Conservation (phyloP, 30 jellyfish, hydroid and myxozoan genomes). For the Aurelia aurita complex sp. Pacific region DNA sequence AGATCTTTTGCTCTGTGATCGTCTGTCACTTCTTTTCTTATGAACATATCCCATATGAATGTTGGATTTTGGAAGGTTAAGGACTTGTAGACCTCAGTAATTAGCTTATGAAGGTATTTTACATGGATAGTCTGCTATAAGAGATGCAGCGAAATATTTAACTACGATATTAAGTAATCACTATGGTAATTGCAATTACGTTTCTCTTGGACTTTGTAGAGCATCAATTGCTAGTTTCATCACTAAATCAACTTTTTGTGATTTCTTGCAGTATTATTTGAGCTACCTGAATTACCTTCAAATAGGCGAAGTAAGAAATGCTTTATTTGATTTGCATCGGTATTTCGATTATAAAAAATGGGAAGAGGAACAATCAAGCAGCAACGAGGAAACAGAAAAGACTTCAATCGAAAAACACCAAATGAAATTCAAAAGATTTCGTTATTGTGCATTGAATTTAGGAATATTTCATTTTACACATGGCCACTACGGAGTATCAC, state of each 20-base stretch:
- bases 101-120: no score
- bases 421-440: conserved; percentile 75
- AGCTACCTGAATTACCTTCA: conserved; percentile 74
- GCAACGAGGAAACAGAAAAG: conserved; percentile 24
- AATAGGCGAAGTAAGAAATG: conserved; percentile 57
- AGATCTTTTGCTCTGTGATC: no score
- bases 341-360: conserved; percentile 77
- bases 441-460: conserved; percentile 80
- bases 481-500: conserved; percentile 63
- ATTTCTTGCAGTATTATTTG: conserved; percentile 51
- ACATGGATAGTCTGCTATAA: no score
- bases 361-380: conserved; percentile 32
- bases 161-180: no score
- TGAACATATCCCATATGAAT: no score
- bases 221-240: not conserved
- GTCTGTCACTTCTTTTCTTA: no score
- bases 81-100: no score
- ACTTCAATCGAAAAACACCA: conserved; percentile 72
- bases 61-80: no score
- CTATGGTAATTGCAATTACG: no score
- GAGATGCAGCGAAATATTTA: no score
- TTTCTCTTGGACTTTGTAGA: not conserved
- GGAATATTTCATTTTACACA: conserved; percentile 77
- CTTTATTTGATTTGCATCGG: conserved; percentile 61
- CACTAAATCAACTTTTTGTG: no score